Evolutionary conservation across 2,797 vertebrate genomes (phyloP).

Genomic region (Poeciliopsis infans): DNA sequence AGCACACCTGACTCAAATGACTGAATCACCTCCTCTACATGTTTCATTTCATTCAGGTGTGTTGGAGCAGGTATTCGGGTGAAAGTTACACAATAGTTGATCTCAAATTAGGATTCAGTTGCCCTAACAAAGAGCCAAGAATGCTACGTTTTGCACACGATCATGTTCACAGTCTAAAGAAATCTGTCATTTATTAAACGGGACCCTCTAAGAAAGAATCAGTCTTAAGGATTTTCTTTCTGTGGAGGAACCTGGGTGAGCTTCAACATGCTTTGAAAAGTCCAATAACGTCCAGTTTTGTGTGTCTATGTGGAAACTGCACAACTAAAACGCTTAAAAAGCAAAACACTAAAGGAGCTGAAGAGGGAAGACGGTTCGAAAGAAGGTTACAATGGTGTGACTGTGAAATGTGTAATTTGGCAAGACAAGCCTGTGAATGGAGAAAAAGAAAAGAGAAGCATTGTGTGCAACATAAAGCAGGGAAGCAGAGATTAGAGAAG

Average conservation of each 20-base stretch:
- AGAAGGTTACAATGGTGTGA: conserved; percentile 25
- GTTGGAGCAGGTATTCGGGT: neutral
- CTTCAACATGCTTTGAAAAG: neutral
- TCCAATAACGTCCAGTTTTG: neutral
- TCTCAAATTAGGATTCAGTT: neutral
- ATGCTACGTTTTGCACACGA: neutral
- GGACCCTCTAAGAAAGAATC: neutral
- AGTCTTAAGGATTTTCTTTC: neutral
- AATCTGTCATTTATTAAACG: neutral
- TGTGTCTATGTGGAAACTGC: neutral
- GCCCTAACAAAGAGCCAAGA: neutral
- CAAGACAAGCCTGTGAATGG: conserved; percentile 28
- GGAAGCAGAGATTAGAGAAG: neutral
- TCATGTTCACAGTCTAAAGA: neutral
- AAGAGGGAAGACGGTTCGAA: conserved; percentile 5
- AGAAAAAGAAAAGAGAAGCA: conserved; percentile 35
- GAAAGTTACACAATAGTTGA: neutral
- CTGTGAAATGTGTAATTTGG: conserved; percentile 33
- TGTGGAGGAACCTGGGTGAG: neutral
- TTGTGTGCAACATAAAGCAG: conserved; percentile 32
- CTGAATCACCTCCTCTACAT: neutral
- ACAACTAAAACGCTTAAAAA: neutral
- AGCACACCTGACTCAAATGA: neutral
- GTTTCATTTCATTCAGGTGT: neutral
- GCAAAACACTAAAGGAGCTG: conserved; percentile 5